These are phyloP conservation scores for Ctena decussata DNA, from an alignment of 2,888 invertebrate genomes.

Conservation along the genomic window DNA sequence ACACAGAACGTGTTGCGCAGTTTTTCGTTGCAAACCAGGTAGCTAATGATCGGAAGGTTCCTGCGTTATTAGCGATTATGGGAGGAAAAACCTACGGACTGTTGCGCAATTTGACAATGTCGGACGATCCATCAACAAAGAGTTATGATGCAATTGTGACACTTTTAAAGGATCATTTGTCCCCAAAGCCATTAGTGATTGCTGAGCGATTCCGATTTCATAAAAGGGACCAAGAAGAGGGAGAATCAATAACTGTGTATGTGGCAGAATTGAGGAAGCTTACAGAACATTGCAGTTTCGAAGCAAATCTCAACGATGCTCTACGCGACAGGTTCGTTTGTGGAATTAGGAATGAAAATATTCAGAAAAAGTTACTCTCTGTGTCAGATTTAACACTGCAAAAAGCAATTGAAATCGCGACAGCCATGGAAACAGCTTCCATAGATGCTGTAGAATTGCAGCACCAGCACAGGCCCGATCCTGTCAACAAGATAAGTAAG, in stretches of 20 bases:
- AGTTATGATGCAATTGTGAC: background rate
- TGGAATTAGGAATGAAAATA: constrained; percentile 18
- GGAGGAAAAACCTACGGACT: constrained; percentile 15
- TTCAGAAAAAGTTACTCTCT: constrained; percentile 34
- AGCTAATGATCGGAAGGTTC: constrained; percentile 16
- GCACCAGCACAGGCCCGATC: background rate
- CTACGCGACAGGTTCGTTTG: constrained; percentile 43
- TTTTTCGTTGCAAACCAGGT: constrained; percentile 20
- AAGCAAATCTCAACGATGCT: constrained; percentile 25
- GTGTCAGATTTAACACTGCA: constrained; percentile 27
- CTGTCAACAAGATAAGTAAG: background rate
- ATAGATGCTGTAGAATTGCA: constrained; percentile 20
- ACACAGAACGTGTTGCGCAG: constrained; percentile 20
- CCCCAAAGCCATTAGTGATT: constrained; percentile 28
- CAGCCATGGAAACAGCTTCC: constrained; percentile 40
- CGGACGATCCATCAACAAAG: constrained; percentile 32
- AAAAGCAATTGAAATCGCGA: background rate
- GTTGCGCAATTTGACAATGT: constrained; percentile 14
- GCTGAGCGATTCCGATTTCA: constrained; percentile 43
- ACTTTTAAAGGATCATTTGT: constrained; percentile 25
- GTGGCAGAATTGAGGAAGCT: constrained; percentile 14
- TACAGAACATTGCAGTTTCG: constrained; percentile 28
- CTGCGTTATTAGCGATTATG: constrained; percentile 26
- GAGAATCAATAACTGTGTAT: constrained; percentile 28
- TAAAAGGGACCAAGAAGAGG: constrained; percentile 31